Conservation (phyloP, 2,113 vertebrate species). For the Paradisaea rubra region DNA sequence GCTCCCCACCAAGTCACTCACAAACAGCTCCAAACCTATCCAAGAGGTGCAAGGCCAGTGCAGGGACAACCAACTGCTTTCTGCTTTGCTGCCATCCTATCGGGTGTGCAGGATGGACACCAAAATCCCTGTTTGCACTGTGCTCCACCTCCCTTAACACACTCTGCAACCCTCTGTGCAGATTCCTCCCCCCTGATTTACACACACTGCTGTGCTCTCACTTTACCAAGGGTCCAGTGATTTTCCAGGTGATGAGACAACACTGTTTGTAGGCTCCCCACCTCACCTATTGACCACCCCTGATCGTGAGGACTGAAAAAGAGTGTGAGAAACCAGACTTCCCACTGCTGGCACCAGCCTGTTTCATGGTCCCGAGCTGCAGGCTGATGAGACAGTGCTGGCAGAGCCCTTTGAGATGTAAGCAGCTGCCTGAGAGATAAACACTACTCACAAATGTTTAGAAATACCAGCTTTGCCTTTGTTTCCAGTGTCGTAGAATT, state of each 20-base stretch:
- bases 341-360: background rate
- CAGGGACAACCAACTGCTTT: background rate
- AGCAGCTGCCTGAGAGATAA: slow-evolving; percentile 25
- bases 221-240: background rate
- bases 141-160: background rate
- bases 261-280: background rate
- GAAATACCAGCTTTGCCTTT: slow-evolving; percentile 15
- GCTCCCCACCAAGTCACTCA: background rate
- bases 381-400: background rate
- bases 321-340: background rate
- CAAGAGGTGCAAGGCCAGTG: background rate
- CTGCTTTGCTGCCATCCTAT: background rate
- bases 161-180: background rate
- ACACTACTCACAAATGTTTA: background rate
- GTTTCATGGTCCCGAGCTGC: background rate
- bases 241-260: background rate
- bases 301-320: background rate
- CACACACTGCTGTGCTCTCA: background rate
- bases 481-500: background rate
- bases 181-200: background rate
- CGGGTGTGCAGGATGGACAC: background rate
- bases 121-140: background rate
- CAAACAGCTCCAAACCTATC: background rate
- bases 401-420: background rate
- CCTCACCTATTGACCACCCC: background rate